A percentile compares a stretch with the other conserved stretches of the same genome.
phyloP scores from a whole-genome alignment of 2,888 invertebrate species.

The Platerodrilus igneus region DNA sequence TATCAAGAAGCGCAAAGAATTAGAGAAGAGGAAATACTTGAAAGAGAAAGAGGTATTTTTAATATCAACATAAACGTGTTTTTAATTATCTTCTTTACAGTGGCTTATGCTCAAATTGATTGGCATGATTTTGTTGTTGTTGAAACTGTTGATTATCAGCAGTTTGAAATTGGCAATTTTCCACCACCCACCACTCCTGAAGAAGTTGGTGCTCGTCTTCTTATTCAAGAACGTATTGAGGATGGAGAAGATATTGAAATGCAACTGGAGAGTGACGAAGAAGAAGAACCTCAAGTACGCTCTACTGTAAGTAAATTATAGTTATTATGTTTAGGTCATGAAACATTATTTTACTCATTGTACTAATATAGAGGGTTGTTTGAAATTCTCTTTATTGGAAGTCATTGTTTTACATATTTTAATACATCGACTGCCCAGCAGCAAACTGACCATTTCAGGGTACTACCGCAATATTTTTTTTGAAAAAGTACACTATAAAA shows the following conservation, averaged over 20 bases:
- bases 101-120: constrained; percentile 95
- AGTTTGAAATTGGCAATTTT: constrained; percentile 91
- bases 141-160: constrained; percentile 98
- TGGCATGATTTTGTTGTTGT: constrained; percentile 99
- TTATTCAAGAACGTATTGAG: constrained; percentile 80
- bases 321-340: too few species aligned
- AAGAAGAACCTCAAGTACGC: constrained; percentile 42
- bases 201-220: constrained; percentile 90
- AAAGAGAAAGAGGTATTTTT: constrained; percentile 78
- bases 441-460: too few species aligned
- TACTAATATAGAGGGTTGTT: too few species aligned
- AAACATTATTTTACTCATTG: too few species aligned
- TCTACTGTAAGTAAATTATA: constrained; percentile 8
- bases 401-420: too few species aligned
- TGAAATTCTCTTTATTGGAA: too few species aligned
- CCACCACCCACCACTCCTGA: constrained; percentile 96
- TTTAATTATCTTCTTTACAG: constrained; percentile 40
- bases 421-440: too few species aligned
- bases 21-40: constrained; percentile 91
- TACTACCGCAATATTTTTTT: too few species aligned
- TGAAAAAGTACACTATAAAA: too few species aligned
- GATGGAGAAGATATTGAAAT: constrained; percentile 83
- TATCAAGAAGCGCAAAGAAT: constrained; percentile 91
- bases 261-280: constrained; percentile 83
- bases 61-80: too few species aligned